phyloP scores from a whole-genome alignment of 1,140 invertebrate genomes.

The Triops cancriformis region DNA sequence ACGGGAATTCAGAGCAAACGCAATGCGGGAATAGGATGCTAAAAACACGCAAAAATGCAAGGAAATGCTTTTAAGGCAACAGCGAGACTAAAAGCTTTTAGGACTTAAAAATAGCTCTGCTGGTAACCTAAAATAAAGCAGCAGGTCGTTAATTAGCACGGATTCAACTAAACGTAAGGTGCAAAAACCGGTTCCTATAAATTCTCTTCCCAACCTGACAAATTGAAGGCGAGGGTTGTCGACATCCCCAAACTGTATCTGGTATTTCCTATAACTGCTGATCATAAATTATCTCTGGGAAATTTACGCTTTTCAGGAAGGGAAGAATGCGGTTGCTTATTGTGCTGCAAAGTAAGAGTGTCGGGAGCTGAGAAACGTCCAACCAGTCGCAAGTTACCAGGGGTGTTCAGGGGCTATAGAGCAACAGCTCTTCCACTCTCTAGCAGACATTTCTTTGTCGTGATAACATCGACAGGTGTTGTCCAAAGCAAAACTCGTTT shows the following conservation, averaged over 20 bases:
- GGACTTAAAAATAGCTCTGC: too few species aligned
- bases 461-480: slow-evolving; percentile 5
- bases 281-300: not conserved
- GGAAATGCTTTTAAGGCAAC: too few species aligned
- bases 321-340: not conserved
- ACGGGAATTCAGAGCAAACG: too few species aligned
- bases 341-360: not conserved
- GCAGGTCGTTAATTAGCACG: too few species aligned
- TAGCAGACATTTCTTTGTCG: not conserved
- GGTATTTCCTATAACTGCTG: not conserved
- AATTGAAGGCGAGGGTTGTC: not conserved
- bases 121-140: too few species aligned
- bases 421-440: not conserved
- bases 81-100: too few species aligned
- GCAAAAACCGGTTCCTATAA: too few species aligned
- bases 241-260: not conserved
- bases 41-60: too few species aligned
- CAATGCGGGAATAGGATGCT: too few species aligned
- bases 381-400: not conserved
- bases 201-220: too few species aligned
- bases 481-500: not conserved
- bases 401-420: not conserved
- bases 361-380: not conserved
- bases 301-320: not conserved
- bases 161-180: too few species aligned